Conservation (phyloP, 2,888 invertebrate species). For the Megamerina dolium region DNA sequence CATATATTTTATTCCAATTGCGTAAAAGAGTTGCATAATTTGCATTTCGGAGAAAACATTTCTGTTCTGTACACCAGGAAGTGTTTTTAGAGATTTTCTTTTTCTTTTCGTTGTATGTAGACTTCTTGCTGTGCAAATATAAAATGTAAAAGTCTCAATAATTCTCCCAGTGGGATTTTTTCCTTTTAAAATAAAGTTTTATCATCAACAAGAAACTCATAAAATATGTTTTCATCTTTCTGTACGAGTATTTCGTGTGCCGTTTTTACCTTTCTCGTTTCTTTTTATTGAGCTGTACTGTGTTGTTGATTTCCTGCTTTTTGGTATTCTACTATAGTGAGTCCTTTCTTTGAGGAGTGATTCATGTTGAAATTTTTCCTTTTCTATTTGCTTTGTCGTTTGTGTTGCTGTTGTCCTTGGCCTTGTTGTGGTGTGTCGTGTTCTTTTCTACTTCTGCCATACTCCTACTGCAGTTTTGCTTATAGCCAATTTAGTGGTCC, state of each 20-base stretch:
- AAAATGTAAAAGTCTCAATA: slow-evolving; percentile 38
- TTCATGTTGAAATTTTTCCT: slow-evolving; percentile 1
- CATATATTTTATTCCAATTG: too few relatives aligned
- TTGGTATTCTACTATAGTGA: not conserved
- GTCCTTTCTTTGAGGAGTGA: not conserved
- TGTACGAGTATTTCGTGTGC: too few relatives aligned
- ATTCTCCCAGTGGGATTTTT: slow-evolving; percentile 38
- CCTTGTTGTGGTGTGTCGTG: slow-evolving; percentile 3
- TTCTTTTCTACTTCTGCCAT: slow-evolving; percentile 19
- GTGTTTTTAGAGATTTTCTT: too few relatives aligned
- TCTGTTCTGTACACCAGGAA: too few relatives aligned
- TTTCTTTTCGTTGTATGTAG: not conserved
- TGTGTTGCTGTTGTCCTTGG: not conserved
- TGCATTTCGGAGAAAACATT: too few relatives aligned
- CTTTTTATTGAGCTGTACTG: slow-evolving; percentile 6
- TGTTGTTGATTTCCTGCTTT: slow-evolving; percentile 4
- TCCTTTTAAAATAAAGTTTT: slow-evolving; percentile 35
- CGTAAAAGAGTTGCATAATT: too few relatives aligned
- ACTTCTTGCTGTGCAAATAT: slow-evolving; percentile 12
- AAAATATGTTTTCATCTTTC: slow-evolving; percentile 37
- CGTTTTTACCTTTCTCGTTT: too few relatives aligned
- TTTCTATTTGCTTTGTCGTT: slow-evolving; percentile 1
- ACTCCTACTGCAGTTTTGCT: slow-evolving; percentile 17
- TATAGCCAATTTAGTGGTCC: slow-evolving; percentile 16
- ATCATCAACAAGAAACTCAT: slow-evolving; percentile 40